Conservation (phyloP, 1,140 invertebrate species). For the Acromyrmex heyeri region DNA sequence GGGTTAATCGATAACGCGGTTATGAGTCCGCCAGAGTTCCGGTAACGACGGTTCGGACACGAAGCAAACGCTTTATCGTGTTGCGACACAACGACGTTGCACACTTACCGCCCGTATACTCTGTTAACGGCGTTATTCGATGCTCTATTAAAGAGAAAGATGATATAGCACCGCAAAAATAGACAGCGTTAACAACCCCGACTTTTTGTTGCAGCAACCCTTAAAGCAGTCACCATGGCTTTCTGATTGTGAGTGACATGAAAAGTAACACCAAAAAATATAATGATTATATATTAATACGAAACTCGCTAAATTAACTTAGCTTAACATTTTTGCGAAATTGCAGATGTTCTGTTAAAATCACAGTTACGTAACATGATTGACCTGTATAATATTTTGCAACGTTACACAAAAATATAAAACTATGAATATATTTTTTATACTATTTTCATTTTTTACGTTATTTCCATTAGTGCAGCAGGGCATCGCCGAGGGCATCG, state of each 20-base stretch:
- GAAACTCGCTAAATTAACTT: not conserved
- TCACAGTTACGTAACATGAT: not conserved
- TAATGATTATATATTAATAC: not conserved
- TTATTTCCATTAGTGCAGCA: not conserved
- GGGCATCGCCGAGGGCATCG: not conserved
- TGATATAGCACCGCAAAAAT: conserved; percentile 34
- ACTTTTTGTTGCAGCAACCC: conserved; percentile 17
- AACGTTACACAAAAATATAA: conserved; percentile 12
- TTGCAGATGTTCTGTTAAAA: not conserved
- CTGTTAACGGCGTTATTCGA: conserved; percentile 37
- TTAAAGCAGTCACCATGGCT: not conserved
- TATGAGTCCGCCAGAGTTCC: conserved; percentile 38
- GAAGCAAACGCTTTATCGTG: conserved; percentile 31
- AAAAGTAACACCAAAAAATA: not conserved
- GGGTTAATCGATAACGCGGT: conserved; percentile 68
- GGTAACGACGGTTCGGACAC: conserved; percentile 24
- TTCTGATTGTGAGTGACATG: not conserved
- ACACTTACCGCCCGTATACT: conserved; percentile 40
- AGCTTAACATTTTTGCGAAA: conserved; percentile 1
- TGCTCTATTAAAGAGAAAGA: conserved; percentile 44
- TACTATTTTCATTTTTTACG: not conserved
- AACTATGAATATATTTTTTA: not conserved
- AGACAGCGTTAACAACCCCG: conserved; percentile 22
- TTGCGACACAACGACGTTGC: conserved; percentile 2
- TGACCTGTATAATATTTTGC: not conserved